Conservation (phyloP, 2,888 invertebrate genomes). For the Clunio marinus region DNA sequence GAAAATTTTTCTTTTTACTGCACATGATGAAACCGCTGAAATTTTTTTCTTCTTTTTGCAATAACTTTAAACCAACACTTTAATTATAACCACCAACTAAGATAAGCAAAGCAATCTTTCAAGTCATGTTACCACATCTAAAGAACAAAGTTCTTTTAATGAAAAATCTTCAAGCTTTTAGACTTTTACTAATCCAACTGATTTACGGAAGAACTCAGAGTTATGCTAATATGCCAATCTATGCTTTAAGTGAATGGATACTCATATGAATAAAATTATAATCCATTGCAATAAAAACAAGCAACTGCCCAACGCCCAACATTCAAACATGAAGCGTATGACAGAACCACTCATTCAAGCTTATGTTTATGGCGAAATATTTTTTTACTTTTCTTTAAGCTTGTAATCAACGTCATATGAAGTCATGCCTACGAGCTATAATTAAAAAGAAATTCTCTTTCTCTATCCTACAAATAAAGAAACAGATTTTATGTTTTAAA, state of each 20-base stretch:
- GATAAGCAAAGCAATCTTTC: too few species aligned
- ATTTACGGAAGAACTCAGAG: too few species aligned
- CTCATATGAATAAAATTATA: not conserved
- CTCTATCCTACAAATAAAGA: not conserved
- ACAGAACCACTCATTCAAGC: not conserved
- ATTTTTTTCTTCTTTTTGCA: too few species aligned
- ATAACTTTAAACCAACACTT: too few species aligned
- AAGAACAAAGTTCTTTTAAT: too few species aligned
- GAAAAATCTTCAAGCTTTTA: too few species aligned
- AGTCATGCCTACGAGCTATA: not conserved
- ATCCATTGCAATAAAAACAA: not conserved
- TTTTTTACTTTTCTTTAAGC: not conserved
- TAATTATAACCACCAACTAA: too few species aligned
- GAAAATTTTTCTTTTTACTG: not conserved
- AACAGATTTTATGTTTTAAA: not conserved
- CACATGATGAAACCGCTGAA: too few species aligned
- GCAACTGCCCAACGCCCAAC: not conserved
- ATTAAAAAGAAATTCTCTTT: not conserved
- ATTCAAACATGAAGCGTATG: not conserved
- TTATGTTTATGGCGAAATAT: not conserved
- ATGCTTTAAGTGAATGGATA: too few species aligned
- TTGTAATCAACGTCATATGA: not conserved
- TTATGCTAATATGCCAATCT: too few species aligned
- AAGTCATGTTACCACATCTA: too few species aligned
- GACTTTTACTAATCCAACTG: too few species aligned